phyloP scores from a whole-genome alignment of 2,888 invertebrate genomes.

The Ormyrus rosae region DNA sequence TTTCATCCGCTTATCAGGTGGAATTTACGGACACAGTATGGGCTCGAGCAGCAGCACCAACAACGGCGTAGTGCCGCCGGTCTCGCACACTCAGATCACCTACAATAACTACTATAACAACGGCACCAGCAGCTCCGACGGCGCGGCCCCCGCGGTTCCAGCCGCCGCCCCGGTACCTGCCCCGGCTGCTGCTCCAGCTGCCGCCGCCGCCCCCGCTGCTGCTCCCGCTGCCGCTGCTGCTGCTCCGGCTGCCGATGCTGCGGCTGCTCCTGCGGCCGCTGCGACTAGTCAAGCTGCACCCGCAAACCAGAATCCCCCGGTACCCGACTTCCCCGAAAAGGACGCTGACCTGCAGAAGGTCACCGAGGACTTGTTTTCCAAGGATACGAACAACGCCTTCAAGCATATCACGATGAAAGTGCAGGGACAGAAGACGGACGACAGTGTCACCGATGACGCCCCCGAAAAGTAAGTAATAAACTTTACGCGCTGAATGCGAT shows the following conservation, averaged over 20 bases:
- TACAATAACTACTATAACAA: constrained; percentile 74
- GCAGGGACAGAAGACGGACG: constrained; percentile 87
- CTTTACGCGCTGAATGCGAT: background rate
- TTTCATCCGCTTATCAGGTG: constrained; percentile 48
- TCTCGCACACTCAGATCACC: constrained; percentile 70
- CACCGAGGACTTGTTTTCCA: constrained; percentile 83
- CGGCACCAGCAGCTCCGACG: constrained; percentile 58
- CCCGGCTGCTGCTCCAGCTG: constrained; percentile 48
- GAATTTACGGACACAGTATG: constrained; percentile 64
- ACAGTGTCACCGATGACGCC: constrained; percentile 84
- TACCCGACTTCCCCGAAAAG: constrained; percentile 49
- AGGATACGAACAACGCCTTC: constrained; percentile 86
- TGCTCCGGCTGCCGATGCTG: constrained; percentile 50
- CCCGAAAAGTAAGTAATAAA: constrained; percentile 80
- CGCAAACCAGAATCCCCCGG: constrained; percentile 59
- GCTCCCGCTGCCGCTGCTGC: constrained; percentile 42
- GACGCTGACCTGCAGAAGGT: constrained; percentile 82
- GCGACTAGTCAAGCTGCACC: constrained; percentile 25
- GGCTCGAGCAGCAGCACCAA: constrained; percentile 37
- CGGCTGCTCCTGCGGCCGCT: constrained; percentile 52
- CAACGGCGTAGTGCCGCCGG: constrained; percentile 61
- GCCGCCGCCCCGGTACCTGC: constrained; percentile 45
- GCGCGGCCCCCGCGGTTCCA: constrained; percentile 39
- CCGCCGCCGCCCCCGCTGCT: constrained; percentile 57
- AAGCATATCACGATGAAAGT: constrained; percentile 83